Base-by-base conservation (phyloP, 2,113 vertebrate genomes). In the Acanthisitta chloris region DNA sequence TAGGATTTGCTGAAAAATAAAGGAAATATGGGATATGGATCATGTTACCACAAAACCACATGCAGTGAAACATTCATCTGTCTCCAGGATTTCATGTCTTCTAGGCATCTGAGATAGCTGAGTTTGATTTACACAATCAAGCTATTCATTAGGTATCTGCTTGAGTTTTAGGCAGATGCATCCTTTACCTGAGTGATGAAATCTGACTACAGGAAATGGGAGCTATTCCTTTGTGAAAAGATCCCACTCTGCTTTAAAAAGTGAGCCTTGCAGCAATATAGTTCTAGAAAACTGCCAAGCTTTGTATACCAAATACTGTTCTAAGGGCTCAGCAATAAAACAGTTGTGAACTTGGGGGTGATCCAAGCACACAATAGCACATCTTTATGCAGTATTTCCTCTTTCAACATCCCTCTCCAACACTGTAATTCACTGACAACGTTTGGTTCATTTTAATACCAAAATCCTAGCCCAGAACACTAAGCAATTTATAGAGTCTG, bases 171-270 rank as follows among this genome's bases (percentile, higher is more conserved):
- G 95, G 97, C 94, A 97, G 40, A 92, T 89, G 89, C 88, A 93
- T 86, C 96, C 90, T 94, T 94, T 95, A 98, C 97, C 97, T 97
- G 97, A 94, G 96, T 96, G 96, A 98, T 88, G 91, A 94, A 97
- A 91, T 94, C 94, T 96, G 97, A 95, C 92, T 62, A 83, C 80
- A 70, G 94, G 95, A 96, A 97, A 97, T 51, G 12, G 12, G 67
- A 86, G 80, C 73, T 80, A 83, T 70, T 97, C 80, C 89, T 89
- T 70, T 93, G 79, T 96, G 92, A 95, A 97, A 94, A 94, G 93
- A 80, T 55, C 69, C 67, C 77, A 97, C 97, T 97, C 96, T 97
- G 95, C 89, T 96, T 82, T 88, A 80, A 43, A 64, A 78, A 88
- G 48, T 58, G 66, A 86, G 84, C 93, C 96, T 98, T 94, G 96